Base-by-base conservation (phyloP, 2,888 invertebrate species). In the Diabrotica balteata region DNA sequence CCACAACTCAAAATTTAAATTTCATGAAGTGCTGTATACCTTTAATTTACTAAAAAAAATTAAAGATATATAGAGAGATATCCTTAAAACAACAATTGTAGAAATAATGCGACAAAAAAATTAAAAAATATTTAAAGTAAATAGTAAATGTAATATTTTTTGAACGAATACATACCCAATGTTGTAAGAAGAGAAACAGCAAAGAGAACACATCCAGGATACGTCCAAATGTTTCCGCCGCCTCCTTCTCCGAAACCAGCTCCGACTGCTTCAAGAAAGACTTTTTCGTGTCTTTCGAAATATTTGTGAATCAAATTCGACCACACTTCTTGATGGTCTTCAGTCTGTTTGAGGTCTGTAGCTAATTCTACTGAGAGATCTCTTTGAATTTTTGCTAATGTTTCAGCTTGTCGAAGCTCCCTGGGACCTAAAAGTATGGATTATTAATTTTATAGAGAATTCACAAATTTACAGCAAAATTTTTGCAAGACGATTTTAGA, bases 151-250 rank as follows among this genome's bases (percentile, higher is more conserved):
- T 50, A 59, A 42, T 45, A 46, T 46, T 45, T 17, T 22, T 54
- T 62, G 1, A 17, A 32, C 22, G 8, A 0, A 10, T n/a, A 59
- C 66, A 62, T 78, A 91, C 91, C 91, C 63, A 91, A 82, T 47
- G 91, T 90, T 0, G 91, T 91, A 80, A 91, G 86, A 8, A 91
- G 86, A n/a, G 90, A 90, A 50, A 91, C 85, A 8, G 88, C 87
- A 77, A 91, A 91, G 32, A 92, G 84, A 59, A 91, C 85, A 51
- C 90, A 90, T 10, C 91, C 91, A 0, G 90, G 86, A 72, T 90
- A 87, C 32, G 90, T 87, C 91, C 91, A 91, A 69, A 90, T 89
- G 68, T 86, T 86, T 2, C 90, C 91, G 0, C 86, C 85, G 0
- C 86, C 86, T 8, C 86, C 86, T 76, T 87, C 87, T 1, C 86